Evolutionary conservation across 2,888 invertebrate species (phyloP).

Genomic region (Ellobium chinense): DNA sequence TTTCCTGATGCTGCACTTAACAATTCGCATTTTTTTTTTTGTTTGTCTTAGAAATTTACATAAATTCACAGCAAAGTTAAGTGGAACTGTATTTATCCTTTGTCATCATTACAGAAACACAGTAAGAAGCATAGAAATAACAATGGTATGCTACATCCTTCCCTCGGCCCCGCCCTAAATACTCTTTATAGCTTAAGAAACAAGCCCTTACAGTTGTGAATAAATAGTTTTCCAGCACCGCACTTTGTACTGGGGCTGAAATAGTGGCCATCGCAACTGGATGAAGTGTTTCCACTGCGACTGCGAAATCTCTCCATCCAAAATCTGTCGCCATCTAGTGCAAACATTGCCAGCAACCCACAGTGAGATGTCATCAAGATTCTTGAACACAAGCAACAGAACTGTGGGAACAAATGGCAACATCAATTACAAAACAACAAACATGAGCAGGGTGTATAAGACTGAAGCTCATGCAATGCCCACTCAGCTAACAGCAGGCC

Average conservation of each 20-base stretch:
- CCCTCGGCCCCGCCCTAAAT: too few relatives aligned
- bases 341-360: slow-evolving; percentile 94
- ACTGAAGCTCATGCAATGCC: too few relatives aligned
- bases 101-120: too few relatives aligned
- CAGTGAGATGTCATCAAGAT: slow-evolving; percentile 93
- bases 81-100: too few relatives aligned
- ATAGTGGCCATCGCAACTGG: slow-evolving; percentile 91
- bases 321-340: slow-evolving; percentile 88
- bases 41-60: too few relatives aligned
- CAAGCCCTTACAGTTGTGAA: slow-evolving; percentile 81
- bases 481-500: too few relatives aligned
- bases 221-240: slow-evolving; percentile 90
- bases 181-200: too few relatives aligned
- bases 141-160: slow-evolving; percentile 11
- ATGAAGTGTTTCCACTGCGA: slow-evolving; percentile 90
- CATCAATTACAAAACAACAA: background rate
- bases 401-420: slow-evolving; percentile 77
- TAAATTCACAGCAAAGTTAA: too few relatives aligned
- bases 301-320: slow-evolving; percentile 88
- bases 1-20: too few relatives aligned
- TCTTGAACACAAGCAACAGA: slow-evolving; percentile 91
- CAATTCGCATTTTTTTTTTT: too few relatives aligned
- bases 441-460: background rate
- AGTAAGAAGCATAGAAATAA: background rate
- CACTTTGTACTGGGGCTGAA: slow-evolving; percentile 86